phyloP scores from a whole-genome alignment of 2,797 vertebrate species.

The Lagodon rhomboides region DNA sequence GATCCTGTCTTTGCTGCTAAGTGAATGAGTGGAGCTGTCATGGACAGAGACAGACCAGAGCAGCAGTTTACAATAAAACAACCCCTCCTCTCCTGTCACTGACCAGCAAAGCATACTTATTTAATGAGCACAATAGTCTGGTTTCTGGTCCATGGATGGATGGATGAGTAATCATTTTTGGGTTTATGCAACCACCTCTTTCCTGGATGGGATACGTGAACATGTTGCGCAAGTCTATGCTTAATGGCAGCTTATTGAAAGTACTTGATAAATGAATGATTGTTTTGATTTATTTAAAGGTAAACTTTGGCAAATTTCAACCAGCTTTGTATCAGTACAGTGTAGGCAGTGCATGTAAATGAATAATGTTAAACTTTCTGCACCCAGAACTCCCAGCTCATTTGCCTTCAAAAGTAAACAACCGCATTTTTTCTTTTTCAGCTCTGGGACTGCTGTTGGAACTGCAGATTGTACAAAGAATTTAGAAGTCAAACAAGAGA shows the following conservation, averaged over 20 bases:
- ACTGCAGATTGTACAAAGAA: no score
- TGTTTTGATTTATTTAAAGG: no score
- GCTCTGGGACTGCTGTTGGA: no score
- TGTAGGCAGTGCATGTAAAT: no score
- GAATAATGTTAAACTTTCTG: no score
- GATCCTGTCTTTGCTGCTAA: background rate
- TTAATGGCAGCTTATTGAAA: conserved; percentile 39
- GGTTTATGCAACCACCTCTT: conserved; percentile 46
- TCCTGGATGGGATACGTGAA: conserved; percentile 49
- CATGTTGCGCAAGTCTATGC: conserved; percentile 38
- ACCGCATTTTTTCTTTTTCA: no score
- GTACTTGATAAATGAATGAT: background rate
- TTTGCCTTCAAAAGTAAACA: no score
- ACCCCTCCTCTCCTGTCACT: conserved; percentile 5
- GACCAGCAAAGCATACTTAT: conserved; percentile 46
- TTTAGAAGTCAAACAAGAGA: no score
- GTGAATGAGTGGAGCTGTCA: conserved; percentile 21
- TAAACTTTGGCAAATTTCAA: no score
- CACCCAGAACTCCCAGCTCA: no score
- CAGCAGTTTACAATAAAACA: conserved; percentile 35
- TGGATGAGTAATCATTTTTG: conserved; percentile 57
- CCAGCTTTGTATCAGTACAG: no score
- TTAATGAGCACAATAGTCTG: conserved; percentile 50
- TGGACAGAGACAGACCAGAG: conserved; percentile 36
- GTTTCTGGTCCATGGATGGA: conserved; percentile 34